Evolutionary conservation across 2,113 vertebrate genomes (phyloP).

Genomic region (Henicopernis longicauda): DNA sequence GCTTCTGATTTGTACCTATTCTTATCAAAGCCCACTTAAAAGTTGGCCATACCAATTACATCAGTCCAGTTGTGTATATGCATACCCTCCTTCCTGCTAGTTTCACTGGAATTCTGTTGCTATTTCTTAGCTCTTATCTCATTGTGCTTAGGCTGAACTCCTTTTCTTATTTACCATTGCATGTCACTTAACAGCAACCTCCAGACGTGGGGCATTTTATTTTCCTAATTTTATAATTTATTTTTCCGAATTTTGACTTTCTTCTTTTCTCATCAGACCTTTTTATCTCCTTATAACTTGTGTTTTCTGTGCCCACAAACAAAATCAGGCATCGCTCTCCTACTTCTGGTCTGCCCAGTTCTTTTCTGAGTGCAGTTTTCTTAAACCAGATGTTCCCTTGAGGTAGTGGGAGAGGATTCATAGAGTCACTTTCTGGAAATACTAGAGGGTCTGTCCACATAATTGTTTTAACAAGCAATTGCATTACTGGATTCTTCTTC

Average conservation of each 20-base stretch:
- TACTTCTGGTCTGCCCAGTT: neutral
- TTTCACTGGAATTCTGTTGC: neutral
- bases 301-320: neutral
- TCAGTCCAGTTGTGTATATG: neutral
- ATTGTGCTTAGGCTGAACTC: neutral
- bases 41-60: neutral
- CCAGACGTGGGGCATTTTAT: neutral
- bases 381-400: neutral
- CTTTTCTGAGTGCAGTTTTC: neutral
- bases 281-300: constrained; percentile 13
- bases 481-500: neutral
- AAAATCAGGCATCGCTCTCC: neutral
- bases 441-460: neutral
- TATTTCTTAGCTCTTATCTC: neutral
- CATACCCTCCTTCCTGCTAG: neutral
- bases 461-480: neutral
- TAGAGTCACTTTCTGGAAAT: neutral
- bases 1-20: neutral
- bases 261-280: neutral
- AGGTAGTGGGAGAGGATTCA: neutral
- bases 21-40: neutral
- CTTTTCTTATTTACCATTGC: neutral
- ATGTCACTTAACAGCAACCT: neutral
- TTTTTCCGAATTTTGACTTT: constrained; percentile 1
- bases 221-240: neutral